These are phyloP conservation scores for Mesorhabditis spiculigera DNA, from an alignment of 2,888 invertebrate species.

Conservation along the genomic window DNA sequence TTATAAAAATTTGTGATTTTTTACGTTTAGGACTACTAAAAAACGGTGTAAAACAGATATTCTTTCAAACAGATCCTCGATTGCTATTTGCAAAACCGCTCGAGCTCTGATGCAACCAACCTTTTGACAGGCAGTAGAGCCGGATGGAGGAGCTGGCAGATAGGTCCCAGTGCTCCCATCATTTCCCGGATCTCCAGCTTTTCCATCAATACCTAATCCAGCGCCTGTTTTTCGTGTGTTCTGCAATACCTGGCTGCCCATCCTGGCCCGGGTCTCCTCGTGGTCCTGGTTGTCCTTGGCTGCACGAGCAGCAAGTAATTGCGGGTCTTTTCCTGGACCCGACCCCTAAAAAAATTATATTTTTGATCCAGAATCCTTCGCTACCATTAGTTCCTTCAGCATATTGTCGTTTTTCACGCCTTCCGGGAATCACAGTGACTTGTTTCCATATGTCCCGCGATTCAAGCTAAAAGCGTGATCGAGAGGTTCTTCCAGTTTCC, in stretches of 20 bases:
- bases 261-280: conserved; percentile 43
- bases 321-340: neutral
- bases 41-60: no score
- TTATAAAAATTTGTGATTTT: no score
- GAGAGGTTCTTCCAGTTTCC: neutral
- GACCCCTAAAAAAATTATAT: no score
- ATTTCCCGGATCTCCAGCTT: conserved; percentile 20
- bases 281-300: conserved; percentile 49
- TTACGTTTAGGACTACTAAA: no score
- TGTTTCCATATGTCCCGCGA: conserved; percentile 56
- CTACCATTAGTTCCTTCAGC: neutral
- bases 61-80: no score
- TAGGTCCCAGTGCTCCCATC: conserved; percentile 36
- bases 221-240: neutral
- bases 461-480: conserved; percentile 39
- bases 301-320: conserved; percentile 53
- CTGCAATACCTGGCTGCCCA: conserved; percentile 21
- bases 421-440: conserved; percentile 31
- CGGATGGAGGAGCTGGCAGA: conserved; percentile 41
- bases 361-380: no score
- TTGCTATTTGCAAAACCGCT: no score
- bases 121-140: conserved; percentile 43
- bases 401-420: conserved; percentile 26
- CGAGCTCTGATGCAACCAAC: neutral
- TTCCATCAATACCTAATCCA: conserved; percentile 25